Evolutionary conservation across 2,797 vertebrate species (phyloP).

Genomic region (Pelochelys cantorii): DNA sequence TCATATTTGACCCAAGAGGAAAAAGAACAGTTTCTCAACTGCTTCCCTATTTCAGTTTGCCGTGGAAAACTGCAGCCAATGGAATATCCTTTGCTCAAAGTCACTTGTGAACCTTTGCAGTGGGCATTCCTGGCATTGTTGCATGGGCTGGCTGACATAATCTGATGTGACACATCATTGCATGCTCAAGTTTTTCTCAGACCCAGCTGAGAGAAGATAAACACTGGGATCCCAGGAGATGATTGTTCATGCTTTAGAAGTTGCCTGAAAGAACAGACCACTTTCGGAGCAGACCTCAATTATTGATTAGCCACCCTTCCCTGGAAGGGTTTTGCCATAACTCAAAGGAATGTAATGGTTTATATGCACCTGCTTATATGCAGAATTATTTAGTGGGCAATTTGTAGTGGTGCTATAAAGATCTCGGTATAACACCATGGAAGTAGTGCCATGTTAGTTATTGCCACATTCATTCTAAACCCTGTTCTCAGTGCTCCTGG

Average conservation of each 20-base stretch:
- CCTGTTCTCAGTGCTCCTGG: background rate
- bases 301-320: background rate
- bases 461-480: background rate
- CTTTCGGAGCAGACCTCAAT: fast-evolving
- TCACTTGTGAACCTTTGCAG: fast-evolving
- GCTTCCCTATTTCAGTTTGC: background rate
- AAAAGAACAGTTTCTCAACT: background rate
- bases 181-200: background rate
- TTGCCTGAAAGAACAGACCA: background rate
- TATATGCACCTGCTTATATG: fast-evolving
- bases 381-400: background rate
- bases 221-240: background rate
- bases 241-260: background rate
- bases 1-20: background rate
- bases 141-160: background rate
- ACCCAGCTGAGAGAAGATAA: background rate
- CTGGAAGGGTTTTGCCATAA: fast-evolving
- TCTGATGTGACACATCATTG: background rate
- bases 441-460: background rate
- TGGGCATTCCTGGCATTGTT: background rate
- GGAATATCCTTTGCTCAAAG: background rate
- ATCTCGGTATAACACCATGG: background rate
- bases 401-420: background rate
- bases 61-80: fast-evolving
- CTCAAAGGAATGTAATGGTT: background rate